Percentiles rank a stretch among this genome's conserved stretches.
Evolutionary conservation across 2,113 vertebrate species (phyloP).

Genomic region (Monopterus albus): DNA sequence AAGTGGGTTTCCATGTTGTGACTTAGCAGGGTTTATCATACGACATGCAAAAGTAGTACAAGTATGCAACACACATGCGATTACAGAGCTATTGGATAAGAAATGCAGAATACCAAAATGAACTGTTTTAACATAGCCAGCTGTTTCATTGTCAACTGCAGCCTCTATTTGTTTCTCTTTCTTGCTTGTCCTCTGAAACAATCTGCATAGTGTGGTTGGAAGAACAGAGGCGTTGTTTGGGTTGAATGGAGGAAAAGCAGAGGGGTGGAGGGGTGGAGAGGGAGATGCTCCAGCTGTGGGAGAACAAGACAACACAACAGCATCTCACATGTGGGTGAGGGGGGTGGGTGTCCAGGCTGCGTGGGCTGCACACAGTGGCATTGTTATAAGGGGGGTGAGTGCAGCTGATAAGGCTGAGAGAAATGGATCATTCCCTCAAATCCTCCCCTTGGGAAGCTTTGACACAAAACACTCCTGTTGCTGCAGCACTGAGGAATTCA

Average conservation of each 20-base stretch:
- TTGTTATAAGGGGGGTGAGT: conserved; percentile 72
- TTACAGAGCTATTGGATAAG: conserved; percentile 52
- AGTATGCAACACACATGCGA: background rate
- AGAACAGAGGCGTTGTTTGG: conserved; percentile 84
- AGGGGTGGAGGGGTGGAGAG: conserved; percentile 71
- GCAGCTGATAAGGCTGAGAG: conserved; percentile 78
- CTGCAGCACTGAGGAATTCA: conserved; percentile 27
- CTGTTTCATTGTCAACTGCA: conserved; percentile 84
- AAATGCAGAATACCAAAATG: conserved; percentile 75
- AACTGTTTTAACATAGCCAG: conserved; percentile 82
- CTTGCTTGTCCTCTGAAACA: conserved; percentile 81
- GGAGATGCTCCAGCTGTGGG: conserved; percentile 86
- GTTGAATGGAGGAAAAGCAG: conserved; percentile 80
- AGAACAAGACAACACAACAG: conserved; percentile 84
- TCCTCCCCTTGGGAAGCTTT: conserved; percentile 55
- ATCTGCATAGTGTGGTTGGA: conserved; percentile 82
- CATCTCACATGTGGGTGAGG: conserved; percentile 79
- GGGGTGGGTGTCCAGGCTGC: conserved; percentile 52
- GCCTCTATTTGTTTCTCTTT: conserved; percentile 79
- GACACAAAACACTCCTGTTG: conserved; percentile 59
- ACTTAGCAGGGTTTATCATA: background rate
- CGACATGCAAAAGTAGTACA: background rate
- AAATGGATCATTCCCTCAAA: conserved; percentile 76
- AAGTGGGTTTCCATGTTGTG: no score
- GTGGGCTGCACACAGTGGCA: conserved; percentile 75